Base-by-base conservation (phyloP, 2,113 vertebrate genomes). In the Penelope pileata region DNA sequence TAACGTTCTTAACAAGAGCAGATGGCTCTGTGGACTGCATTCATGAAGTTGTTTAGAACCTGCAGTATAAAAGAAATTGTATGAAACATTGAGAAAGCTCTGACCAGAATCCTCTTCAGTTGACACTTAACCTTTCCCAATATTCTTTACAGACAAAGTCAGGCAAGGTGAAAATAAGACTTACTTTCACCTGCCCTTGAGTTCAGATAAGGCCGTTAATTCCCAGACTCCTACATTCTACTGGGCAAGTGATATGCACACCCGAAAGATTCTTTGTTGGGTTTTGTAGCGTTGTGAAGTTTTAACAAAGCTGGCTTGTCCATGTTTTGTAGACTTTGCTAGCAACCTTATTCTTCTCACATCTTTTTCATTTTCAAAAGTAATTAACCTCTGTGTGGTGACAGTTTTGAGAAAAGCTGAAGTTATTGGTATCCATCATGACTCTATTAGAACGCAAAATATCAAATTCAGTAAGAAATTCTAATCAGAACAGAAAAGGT, bases 331-430 rank as follows among this genome's bases (percentile, higher is more conserved):
- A 91, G 77, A 88, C 75, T 72, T 70, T 95, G 69, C 66, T 72
- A 40, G 36, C 72, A 97, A 79, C 18, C 62, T 88, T 88, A 47
- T 73, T 81, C 82, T 81, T 93, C 91, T 88, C 32, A 50, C 77
- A 75, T n/a, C 9, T 96, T 95, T 95, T 92, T 88, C 43, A 67
- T 91, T 96, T 96, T 93, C 38, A 34, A 60, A 69, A 19, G 73
- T 95, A 96, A 96, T 95, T 96, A 96, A 77, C 96, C 80, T 86
- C 72, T 73, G 42, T 83, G 72, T 69, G 42, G 40, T 89, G 81
- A 93, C 73, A 95, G 56, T 66, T 96, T 72, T 88, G 45, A 95
- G 88, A 94, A 94, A 96, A 88, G 42, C 21, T 78, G 79, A 93
- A 69, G 73, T 92, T 95, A 92, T 85, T 96, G 96, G 76, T 73